Base-by-base conservation (phyloP, 2,888 invertebrate species). In the Hoplodrina ambigua region DNA sequence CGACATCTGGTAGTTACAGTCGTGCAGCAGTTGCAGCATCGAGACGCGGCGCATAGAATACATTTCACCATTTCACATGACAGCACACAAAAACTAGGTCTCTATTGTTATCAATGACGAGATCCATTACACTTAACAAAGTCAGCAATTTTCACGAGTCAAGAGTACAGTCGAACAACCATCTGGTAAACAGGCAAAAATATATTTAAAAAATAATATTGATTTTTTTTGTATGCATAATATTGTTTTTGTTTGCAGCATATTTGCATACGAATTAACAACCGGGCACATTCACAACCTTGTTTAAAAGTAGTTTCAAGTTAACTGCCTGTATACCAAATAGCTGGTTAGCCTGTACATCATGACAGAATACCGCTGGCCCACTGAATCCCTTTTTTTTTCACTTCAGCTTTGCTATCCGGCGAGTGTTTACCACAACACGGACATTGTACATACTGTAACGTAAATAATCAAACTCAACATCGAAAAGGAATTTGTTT, bases 401-500 rank as follows among this genome's bases (percentile, higher is more conserved):
- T 83, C 75, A 75, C 75, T 81, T 67, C 81, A 75, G 73, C 81
- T 82, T 76, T 79, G 84, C 86, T 90, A 90, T 93, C 93, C 93
- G 93, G 91, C 84, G 70, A 86, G 81, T 93, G 94, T 93, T 94
- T 93, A 93, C 91, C 87, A 85, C 87, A 88, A 86, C 88, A 87
- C 89, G 87, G 86, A 91, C 88, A 89, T 87, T 89, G 89, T 86
- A 41, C 8, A 41, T 41, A 81, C 83, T 78, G 85, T 86, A 91
- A 87, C 85, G 87, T 92, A 93, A 94, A 93, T 93, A 93, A 91
- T 90, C 87, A 90, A 90, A 86, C 85, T 86, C 84, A 87, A 89
- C 88, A 89, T 86, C 83, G 84, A 85, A 84, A 88, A 89, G 90
- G 93, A 90, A 94, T 94, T 92, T 91, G 93, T 92, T 93, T 94